Evolutionary conservation across 2,888 invertebrate species (phyloP), one percentile per base, ranked within the genome.

Genomic region (Loripinus fragilis): DNA sequence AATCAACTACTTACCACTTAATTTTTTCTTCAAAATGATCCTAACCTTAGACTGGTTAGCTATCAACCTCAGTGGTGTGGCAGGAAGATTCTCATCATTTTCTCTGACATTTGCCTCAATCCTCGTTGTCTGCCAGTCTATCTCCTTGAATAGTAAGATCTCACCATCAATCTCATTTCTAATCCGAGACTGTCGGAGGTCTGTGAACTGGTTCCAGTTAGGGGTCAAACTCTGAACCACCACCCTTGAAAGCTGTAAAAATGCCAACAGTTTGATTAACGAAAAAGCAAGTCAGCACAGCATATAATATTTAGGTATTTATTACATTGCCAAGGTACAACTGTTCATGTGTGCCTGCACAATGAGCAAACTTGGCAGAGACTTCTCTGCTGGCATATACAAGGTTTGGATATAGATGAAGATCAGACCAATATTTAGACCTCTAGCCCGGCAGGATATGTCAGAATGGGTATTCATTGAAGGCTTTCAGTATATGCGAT

Each of bases 81-180:
- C 88, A 42, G 90, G 83, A 8, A 38, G 12, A 35, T 86, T 81
- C 41, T 80, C 77, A 52, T 83, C 85, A 28, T 86, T 85, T 60
- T 88, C 88, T 10, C 89, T 0, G 98, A 99, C 41, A 97, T 97
- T 97, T 17, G 99, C 99, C 94, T 99, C 99, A 91, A 99, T 97
- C 83, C 98, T 95, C 28, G 99, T 96, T 70, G 98, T 97, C 94
- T 99, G 98, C 99, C 99, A 99, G 92, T 97, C 97, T 73, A 99
- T 94, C 94, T 93, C 93, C 95, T 99, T 99, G 94, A 99, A 99
- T 92, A 99, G 97, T 85, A 99, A 95, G 85, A 99, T 95, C 91
- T 98, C 97, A 55, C 97, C 97, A 83, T 96, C 96, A 83, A 96
- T 96, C 2, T 96, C 95, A 91, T 98, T 98, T 94, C 98, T 97